Evolutionary conservation across 1,140 invertebrate genomes (phyloP), one percentile per base, ranked within the genome.

Genomic region (Drosophila lini): DNA sequence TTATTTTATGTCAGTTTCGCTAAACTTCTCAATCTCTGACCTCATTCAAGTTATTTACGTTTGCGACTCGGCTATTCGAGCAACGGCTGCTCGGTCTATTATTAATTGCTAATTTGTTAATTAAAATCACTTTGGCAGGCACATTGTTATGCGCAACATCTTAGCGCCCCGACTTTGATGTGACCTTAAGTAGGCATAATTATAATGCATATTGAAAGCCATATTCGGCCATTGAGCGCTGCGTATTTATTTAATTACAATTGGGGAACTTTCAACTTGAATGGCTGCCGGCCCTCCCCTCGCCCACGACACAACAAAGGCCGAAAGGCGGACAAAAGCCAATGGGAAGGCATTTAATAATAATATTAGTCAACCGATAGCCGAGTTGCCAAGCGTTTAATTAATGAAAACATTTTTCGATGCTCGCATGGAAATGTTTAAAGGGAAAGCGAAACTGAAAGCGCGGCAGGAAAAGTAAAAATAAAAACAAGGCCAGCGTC

Each of bases 231-330:
- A 59, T 41, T 50, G 55, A 38, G 52, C 75, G 40, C 56, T 57
- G 62, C 64, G 73, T 78, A 70, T 82, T 69, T 76, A 83, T 77
- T 80, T 89, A 88, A 88, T 88, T 88, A 88, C 85, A 88, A 83
- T 83, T 78, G 75, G 74, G 78, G 36, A 78, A 74, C 84, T 80
- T 88, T 88, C 78, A 63, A 89, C 83, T 89, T 88, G 80, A 89
- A 80, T 80, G 84, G 83, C 84, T 88, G 62, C 83, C 69, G 38
- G 41, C 13, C 28, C 16, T 32, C 11, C 16, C 31, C 28, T 22
- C 16, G 15, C 8, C 41, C 62, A 64, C 58, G 65, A 44, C 48
- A 50, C 44, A 41, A 79, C 82, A 86, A 86, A 85, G 73, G 75
- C 16, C 56, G 44, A 44, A 50, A 28, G 19, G 68, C 48, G 45